These are phyloP conservation scores for Lophius americanus DNA, from an alignment of 2,797 vertebrate genomes.

Conservation along the genomic window DNA sequence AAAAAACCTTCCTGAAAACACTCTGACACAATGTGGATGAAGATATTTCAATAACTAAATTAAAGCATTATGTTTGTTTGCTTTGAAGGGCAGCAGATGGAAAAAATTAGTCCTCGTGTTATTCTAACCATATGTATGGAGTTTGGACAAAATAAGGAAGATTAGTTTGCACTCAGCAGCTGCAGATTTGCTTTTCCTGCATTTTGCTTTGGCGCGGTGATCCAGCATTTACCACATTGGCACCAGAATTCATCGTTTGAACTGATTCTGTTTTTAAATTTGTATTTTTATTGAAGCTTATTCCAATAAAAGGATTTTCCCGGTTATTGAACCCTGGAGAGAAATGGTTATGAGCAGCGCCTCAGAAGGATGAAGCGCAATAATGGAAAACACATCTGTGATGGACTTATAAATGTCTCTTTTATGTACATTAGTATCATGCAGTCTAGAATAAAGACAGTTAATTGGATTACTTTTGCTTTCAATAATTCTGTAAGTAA, in stretches of 20 bases:
- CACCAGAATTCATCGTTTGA: slow-evolving; percentile 6
- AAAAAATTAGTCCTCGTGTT: slow-evolving; percentile 19
- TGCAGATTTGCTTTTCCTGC: slow-evolving; percentile 27
- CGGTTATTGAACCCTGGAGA: slow-evolving; percentile 5
- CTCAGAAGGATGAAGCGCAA: slow-evolving; percentile 11
- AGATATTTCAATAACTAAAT: slow-evolving; percentile 38
- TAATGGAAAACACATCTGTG: not conserved
- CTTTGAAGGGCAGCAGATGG: slow-evolving; percentile 26
- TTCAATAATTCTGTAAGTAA: not conserved
- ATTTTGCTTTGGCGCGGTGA: slow-evolving; percentile 25
- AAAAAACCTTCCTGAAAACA: slow-evolving; percentile 17
- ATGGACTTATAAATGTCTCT: not conserved
- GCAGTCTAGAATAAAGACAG: not conserved
- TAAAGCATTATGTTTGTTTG: slow-evolving; percentile 53
- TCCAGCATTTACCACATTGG: slow-evolving; percentile 13
- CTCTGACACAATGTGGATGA: not conserved
- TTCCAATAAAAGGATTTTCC: slow-evolving; percentile 20
- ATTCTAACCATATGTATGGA: slow-evolving; percentile 53
- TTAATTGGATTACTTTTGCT: not conserved
- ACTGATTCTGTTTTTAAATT: slow-evolving; percentile 17
- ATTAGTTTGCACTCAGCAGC: slow-evolving; percentile 16
- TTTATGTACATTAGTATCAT: not conserved
- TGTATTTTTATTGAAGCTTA: slow-evolving; percentile 19
- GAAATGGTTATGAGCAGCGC: not conserved
- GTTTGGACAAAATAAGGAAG: slow-evolving; percentile 38